Evolutionary conservation across 2,888 invertebrate genomes (phyloP), one percentile per base, ranked within the genome.

Genomic region (Eristalis intricaria): DNA sequence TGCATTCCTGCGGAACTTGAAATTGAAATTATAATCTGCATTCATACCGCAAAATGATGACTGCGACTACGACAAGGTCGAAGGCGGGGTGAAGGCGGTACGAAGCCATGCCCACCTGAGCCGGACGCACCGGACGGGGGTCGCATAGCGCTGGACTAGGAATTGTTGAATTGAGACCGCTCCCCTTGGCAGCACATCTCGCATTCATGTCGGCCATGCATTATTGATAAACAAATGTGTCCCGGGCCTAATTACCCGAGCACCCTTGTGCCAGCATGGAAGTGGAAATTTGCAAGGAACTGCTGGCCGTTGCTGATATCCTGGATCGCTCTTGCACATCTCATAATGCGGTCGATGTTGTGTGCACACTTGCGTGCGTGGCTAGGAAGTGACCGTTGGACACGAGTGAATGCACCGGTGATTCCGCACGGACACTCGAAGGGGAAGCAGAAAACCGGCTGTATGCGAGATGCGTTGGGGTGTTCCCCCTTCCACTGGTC

Each of bases 211-310:
- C 43, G 66, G 22, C 74, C 63, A 75, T 86, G 78, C 74, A 82
- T 86, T 86, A 83, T 86, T 75, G 86, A 86, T 86, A 75, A 83
- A 79, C 74, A 86, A 86, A 86, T 83, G 83, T 86, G 78, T 86
- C 78, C 66, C 86, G 75, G 50, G 82, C 66, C 78, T 86, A 86
- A 86, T 86, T 82, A 83, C 78, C 60, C 10, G 43, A 29, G 75
- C 56, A 69, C 74, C 74, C 65, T 73, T 73, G 64, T 32, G 23
- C 58, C 22, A 38, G 15, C 2, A 29, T 26, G 60, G 26, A 38
- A 38, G 3, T 38, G 35, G 61, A 68, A 61, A 11, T 15, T n/a
- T 32, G 13, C 8, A 38, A 56, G 35, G 7, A 23, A 35, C 26
- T 69, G 23, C 38, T 29, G 40, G 29, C 32, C 35, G 38, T 70